Conservation (phyloP, 1,140 invertebrate species). For the Drosophila lini region DNA sequence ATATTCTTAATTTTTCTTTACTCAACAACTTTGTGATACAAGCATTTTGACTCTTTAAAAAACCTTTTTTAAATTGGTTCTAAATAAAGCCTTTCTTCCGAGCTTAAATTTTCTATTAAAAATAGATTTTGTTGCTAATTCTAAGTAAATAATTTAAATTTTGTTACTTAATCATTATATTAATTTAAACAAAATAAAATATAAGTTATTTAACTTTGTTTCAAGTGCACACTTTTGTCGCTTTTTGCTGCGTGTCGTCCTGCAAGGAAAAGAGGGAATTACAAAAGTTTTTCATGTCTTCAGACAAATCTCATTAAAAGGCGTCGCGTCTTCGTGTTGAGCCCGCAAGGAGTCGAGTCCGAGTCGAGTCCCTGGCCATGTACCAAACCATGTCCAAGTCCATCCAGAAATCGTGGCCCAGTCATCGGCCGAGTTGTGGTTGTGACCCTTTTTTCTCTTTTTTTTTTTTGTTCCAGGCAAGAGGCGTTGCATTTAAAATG, state of each 20-base stretch:
- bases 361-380: constrained; percentile 6
- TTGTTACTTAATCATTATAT: too few relatives aligned
- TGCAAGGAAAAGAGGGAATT: constrained; percentile 62
- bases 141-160: too few relatives aligned
- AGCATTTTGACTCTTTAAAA: too few relatives aligned
- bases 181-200: too few relatives aligned
- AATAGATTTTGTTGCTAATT: too few relatives aligned
- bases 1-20: too few relatives aligned
- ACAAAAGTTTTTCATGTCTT: constrained; percentile 78
- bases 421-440: constrained; percentile 37
- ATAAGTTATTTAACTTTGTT: background rate
- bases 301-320: constrained; percentile 83
- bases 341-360: constrained; percentile 42
- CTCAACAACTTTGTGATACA: too few relatives aligned
- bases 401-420: constrained; percentile 53
- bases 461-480: constrained; percentile 19
- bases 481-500: constrained; percentile 82
- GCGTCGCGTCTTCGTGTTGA: constrained; percentile 67
- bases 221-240: constrained; percentile 38
- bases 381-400: constrained; percentile 29
- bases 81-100: too few relatives aligned
- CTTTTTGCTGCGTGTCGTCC: constrained; percentile 73
- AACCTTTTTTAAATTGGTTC: too few relatives aligned
- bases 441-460: constrained; percentile 50
- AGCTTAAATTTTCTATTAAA: too few relatives aligned